Base-by-base conservation (phyloP, 2,888 invertebrate genomes). In the Zygogramma bicolorata region DNA sequence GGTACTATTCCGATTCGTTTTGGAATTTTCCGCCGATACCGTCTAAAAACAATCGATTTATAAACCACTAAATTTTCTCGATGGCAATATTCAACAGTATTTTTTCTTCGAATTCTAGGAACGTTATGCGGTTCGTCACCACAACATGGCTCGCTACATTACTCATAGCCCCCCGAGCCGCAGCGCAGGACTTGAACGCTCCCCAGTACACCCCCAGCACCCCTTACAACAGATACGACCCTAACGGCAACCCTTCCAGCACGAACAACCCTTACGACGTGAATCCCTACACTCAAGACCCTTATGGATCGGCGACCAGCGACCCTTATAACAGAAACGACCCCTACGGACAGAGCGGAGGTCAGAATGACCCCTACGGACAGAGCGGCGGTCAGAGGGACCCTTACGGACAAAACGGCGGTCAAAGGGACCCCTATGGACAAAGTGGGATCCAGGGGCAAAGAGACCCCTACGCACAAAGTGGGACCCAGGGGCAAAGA, bases 151-250 rank as follows among this genome's bases (percentile, higher is more conserved):
- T 31, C 20, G 34, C 42, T 8, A 29, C 81, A 69, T 62, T 81
- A 65, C 73, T 81, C 61, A 71, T 82, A 70, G 74, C 73, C 68
- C 80, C 70, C 63, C 80, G 73, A 61, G 77, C 73, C 74, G 75
- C 74, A 18, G 81, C 82, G 15, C 83, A 81, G 80, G 83, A 83
- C 70, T 65, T 79, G 53, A 79, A 74, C 67, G 73, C 74, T 34
- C 75, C 73, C 63, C 77, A 76, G 65, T 46, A 29, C 29, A 13
- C 49, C 49, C 27, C 46, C 29, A 53, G 53, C 46, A 79, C 77
- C 65, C 77, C 67, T 58, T 75, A 70, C 66, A 78, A 79, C 65
- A 71, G 77, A 58, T 76, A 76, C 31, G 76, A 80, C 67, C 29
- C 70, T n/a, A 80, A 79, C 62, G 75, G 75, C 59, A 79, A 71